phyloP scores from a whole-genome alignment of 1,140 invertebrate species.

The Venturia canescens region DNA sequence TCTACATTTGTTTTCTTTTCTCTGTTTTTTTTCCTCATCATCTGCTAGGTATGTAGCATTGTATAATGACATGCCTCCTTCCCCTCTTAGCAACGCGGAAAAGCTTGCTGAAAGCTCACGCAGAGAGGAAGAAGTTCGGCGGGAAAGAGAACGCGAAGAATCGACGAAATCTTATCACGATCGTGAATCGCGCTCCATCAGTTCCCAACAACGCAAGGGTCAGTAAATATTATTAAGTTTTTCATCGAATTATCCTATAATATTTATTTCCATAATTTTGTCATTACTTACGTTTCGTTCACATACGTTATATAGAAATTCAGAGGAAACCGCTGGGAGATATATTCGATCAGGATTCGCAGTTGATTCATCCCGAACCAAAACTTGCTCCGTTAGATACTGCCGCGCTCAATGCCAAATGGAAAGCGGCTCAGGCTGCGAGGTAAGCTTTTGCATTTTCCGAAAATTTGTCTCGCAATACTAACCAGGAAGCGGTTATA shows the following conservation, averaged over 20 bases:
- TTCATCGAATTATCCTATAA: too few relatives aligned
- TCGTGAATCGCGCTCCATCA: conserved; percentile 69
- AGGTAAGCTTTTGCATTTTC: conserved; percentile 60
- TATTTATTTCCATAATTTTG: too few relatives aligned
- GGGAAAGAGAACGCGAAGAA: conserved; percentile 71
- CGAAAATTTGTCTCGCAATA: too few relatives aligned
- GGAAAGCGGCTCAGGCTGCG: conserved; percentile 72
- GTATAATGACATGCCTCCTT: conserved; percentile 76
- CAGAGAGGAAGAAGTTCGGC: conserved; percentile 72
- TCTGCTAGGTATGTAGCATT: conserved; percentile 63
- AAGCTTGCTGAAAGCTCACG: conserved; percentile 71
- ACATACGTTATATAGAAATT: conserved; percentile 62
- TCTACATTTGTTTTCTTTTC: conserved; percentile 47
- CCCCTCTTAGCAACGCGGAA: conserved; percentile 75
- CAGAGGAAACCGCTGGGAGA: conserved; percentile 73
- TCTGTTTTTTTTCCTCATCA: conserved; percentile 55
- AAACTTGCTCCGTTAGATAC: conserved; percentile 72
- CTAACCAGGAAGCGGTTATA: too few relatives aligned
- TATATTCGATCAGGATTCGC: conserved; percentile 74
- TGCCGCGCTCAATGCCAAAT: conserved; percentile 72
- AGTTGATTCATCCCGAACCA: conserved; percentile 71
- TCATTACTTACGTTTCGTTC: background rate
- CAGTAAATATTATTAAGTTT: too few relatives aligned
- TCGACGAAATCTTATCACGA: conserved; percentile 73
- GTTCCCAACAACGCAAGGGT: conserved; percentile 74